phyloP scores from a whole-genome alignment of 2,113 vertebrate species.

The Pangasianodon gigas region DNA sequence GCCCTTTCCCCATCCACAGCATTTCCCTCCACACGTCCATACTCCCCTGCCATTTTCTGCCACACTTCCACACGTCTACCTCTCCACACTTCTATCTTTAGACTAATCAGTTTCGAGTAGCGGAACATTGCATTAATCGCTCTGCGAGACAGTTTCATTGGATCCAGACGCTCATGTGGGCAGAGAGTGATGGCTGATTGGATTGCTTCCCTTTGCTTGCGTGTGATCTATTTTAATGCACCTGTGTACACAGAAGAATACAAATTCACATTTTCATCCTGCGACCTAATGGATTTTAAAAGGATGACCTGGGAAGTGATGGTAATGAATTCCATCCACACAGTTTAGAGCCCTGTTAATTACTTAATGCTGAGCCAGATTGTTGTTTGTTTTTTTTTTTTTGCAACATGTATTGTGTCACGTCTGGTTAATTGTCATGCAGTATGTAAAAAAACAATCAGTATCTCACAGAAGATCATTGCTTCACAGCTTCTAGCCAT shows the following conservation, averaged over 20 bases:
- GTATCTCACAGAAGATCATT: not conserved
- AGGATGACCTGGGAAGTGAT: not conserved
- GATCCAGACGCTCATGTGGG: not conserved
- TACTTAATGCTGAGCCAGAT: not conserved
- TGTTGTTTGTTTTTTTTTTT: not conserved
- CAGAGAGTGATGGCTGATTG: not conserved
- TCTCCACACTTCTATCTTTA: conserved; percentile 5
- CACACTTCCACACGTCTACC: not conserved
- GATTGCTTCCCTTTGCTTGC: not conserved
- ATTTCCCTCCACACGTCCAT: not conserved
- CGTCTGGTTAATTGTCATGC: not conserved
- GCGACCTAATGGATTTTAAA: not conserved
- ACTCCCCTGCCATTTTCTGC: not conserved
- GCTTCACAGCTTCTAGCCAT: not conserved
- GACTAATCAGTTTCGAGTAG: conserved; percentile 19
- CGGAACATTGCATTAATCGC: conserved; percentile 11
- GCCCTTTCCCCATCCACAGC: not conserved
- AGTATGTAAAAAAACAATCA: conserved; percentile 3
- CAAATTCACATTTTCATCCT: not conserved
- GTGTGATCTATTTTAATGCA: not conserved
- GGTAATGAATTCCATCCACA: not conserved
- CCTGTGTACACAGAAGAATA: not conserved
- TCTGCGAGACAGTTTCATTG: not conserved
- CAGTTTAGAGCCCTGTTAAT: not conserved
- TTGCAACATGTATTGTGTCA: not conserved